These are phyloP conservation scores for Semaprochilodus insignis DNA, from an alignment of 2,797 vertebrate species.

Conservation along the genomic window DNA sequence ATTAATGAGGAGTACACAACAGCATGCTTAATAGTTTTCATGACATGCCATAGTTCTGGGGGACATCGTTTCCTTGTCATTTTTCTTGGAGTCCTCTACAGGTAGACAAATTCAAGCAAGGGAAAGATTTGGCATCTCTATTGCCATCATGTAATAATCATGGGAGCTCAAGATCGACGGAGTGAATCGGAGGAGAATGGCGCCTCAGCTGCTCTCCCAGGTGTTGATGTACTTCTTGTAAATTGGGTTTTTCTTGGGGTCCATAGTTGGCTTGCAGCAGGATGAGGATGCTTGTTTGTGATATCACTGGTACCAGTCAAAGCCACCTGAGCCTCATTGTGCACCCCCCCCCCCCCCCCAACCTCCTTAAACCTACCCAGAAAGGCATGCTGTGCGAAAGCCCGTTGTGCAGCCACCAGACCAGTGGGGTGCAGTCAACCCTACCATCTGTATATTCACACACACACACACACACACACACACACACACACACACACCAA, in stretches of 20 bases:
- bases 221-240: constrained; percentile 44
- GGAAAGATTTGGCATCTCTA: constrained; percentile 28
- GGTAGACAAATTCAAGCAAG: constrained; percentile 14
- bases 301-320: constrained; percentile 50
- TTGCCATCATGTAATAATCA: constrained; percentile 45
- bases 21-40: constrained; percentile 16
- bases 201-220: constrained; percentile 40
- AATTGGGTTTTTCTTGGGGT: constrained; percentile 51
- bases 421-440: constrained; percentile 76
- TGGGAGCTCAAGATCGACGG: constrained; percentile 24
- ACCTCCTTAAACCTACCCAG: constrained; percentile 54
- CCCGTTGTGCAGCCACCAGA: constrained; percentile 67
- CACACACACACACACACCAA: constrained; percentile 54
- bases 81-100: constrained; percentile 23
- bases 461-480: constrained; percentile 74
- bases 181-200: constrained; percentile 33
- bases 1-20: constrained; percentile 45
- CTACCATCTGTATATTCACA: constrained; percentile 79
- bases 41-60: constrained; percentile 1
- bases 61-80: constrained; percentile 32
- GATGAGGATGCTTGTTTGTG: constrained; percentile 36
- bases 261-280: constrained; percentile 31
- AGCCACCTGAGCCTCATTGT: constrained; percentile 53
- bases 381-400: constrained; percentile 53
- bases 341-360: constrained; percentile 1